phyloP scores from a whole-genome alignment of 2,113 vertebrate genomes.

The Tachysurus vachellii region DNA sequence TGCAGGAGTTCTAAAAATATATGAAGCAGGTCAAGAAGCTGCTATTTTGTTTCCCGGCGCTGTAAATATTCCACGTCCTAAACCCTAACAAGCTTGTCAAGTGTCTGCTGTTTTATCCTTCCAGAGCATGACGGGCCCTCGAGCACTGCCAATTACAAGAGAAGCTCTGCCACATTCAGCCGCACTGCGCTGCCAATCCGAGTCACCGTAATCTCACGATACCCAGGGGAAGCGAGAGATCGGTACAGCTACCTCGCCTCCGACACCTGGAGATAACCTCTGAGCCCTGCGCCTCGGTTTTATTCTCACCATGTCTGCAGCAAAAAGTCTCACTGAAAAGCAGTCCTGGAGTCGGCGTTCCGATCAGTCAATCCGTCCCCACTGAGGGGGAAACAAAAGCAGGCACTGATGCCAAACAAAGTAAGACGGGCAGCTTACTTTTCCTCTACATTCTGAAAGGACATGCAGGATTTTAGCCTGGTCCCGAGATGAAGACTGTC shows the following conservation, averaged over 20 bases:
- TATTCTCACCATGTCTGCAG: background rate
- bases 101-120: conserved; percentile 28
- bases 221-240: conserved; percentile 29
- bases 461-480: background rate
- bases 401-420: conserved; percentile 27
- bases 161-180: conserved; percentile 42
- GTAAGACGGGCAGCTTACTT: conserved; percentile 6
- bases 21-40: conserved; percentile 45
- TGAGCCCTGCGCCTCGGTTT: background rate
- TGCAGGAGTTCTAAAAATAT: conserved; percentile 50
- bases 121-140: conserved; percentile 45
- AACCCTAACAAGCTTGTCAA: conserved; percentile 50
- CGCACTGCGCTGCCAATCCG: conserved; percentile 33
- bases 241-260: conserved; percentile 32
- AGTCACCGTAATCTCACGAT: conserved; percentile 51
- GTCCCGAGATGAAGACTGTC: background rate
- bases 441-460: background rate
- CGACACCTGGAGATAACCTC: conserved; percentile 28
- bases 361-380: background rate
- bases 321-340: background rate
- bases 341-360: background rate
- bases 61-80: conserved; percentile 40
- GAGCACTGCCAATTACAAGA: conserved; percentile 57
- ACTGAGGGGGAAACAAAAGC: conserved; percentile 34
- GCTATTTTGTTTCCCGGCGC: conserved; percentile 34